Conservation (phyloP, 2,797 vertebrate genomes). For the Synaphobranchus kaupii region DNA sequence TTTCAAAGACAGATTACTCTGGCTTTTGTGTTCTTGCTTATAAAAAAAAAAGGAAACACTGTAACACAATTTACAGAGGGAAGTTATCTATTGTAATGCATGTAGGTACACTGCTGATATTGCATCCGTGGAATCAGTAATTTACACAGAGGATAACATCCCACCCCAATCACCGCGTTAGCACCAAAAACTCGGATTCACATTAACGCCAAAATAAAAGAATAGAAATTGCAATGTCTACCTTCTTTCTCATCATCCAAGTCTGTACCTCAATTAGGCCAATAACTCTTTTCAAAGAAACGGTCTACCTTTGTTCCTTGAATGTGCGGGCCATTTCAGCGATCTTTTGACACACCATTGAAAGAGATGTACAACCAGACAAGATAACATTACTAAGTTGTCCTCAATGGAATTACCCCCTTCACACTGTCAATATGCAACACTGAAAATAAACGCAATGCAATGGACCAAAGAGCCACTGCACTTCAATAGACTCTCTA, state of each 20-base stretch:
- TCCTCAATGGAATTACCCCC: not conserved
- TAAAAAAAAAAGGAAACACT: not conserved
- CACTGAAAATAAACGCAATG: not conserved
- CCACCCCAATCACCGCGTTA: not conserved
- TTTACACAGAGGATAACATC: too few relatives aligned
- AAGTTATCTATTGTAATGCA: not conserved
- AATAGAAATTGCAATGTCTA: not conserved
- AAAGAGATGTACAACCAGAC: not conserved
- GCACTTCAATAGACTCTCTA: not conserved
- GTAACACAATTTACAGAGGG: not conserved
- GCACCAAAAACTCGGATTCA: slow-evolving; percentile 6
- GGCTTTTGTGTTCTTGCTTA: not conserved
- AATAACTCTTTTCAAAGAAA: not conserved
- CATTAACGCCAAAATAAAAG: not conserved
- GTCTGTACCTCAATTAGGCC: slow-evolving; percentile 4
- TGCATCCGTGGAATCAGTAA: not conserved
- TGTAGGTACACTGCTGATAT: not conserved
- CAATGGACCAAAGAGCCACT: not conserved
- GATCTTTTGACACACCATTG: not conserved
- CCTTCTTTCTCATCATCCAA: slow-evolving; percentile 2
- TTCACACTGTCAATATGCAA: not conserved
- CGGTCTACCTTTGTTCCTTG: not conserved
- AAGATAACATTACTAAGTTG: slow-evolving; percentile 6
- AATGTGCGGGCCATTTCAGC: not conserved
- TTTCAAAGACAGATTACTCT: not conserved